Evolutionary conservation across 2,113 vertebrate genomes (phyloP).

Genomic region (Heloderma charlesbogerti): DNA sequence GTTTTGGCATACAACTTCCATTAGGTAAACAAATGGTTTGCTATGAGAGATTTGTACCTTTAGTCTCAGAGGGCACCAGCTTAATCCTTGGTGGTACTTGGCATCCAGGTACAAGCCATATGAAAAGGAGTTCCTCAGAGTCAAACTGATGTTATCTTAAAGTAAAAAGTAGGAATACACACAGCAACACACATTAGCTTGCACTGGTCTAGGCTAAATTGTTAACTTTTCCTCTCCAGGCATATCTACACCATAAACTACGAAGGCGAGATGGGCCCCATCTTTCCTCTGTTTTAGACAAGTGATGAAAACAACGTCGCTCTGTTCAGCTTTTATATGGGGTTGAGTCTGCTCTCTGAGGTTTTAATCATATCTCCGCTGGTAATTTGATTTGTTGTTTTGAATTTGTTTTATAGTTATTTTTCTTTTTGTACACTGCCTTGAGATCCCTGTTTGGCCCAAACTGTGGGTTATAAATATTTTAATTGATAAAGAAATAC

Average conservation of each 20-base stretch:
- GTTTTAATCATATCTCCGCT: background rate
- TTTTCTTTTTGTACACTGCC: background rate
- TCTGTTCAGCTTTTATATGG: background rate
- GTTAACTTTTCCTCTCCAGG: background rate
- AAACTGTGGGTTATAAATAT: background rate
- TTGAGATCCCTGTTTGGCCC: background rate
- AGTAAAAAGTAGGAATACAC: background rate
- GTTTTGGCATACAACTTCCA: background rate
- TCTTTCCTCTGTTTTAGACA: background rate
- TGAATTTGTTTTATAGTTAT: background rate
- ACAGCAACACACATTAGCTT: background rate
- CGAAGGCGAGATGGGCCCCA: background rate
- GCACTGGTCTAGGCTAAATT: background rate
- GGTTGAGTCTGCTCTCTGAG: background rate
- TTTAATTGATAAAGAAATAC: background rate
- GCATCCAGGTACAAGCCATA: too few relatives aligned
- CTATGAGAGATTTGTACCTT: background rate
- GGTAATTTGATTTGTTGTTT: background rate
- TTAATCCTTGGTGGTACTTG: background rate
- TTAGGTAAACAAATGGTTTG: background rate
- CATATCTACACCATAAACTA: background rate
- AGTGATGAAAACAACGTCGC: background rate
- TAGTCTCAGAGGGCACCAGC: background rate
- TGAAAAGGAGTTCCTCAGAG: background rate
- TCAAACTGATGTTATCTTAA: background rate